Base-by-base conservation (phyloP, 2,888 invertebrate species). In the Shargacucullia verbasci region DNA sequence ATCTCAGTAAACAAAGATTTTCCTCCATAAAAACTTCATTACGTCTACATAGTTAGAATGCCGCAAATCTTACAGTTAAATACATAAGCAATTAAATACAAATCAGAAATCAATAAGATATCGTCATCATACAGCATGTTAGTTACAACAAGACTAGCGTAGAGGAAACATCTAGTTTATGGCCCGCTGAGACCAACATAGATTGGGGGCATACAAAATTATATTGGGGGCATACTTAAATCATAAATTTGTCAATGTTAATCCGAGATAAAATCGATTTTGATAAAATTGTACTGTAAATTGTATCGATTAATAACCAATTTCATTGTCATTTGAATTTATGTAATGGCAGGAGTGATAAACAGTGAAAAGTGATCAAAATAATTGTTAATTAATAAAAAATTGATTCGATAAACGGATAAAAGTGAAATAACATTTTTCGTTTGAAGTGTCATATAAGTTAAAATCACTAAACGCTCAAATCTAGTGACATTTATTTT, bases 181-280 rank as follows among this genome's bases (percentile, higher is more conserved):
- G 35, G 27, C 13, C 33, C 45, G 14, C 27, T 9, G 41, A 59
- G 52, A 59, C 38, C 14, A 25, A 33, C 15, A 27, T 34, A 10
- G 34, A n/a, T 47, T 40, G 47, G 66, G 67, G 57, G 50, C n/a
- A 56, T 53, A 48, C 50, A 20, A 29, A 33, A 27, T 15, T 34
- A 10, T 37, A 11, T 47, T 44, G 49, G 66, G 67, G 57, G 50
- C n/a, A 56, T 53, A 48, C 48, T 20, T 3, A 20, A 59, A 55
- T 47, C 48, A 60, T 55, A 65, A 75, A 55, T 58, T 37, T 47
- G 50, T 66, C 38, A 34, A 12, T 39, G 40, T 15, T 67, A 75
- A 71, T 68, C 68, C 68, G 25, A 50, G 68, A 68, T 68, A 50
- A 73, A 35, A 68, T 54, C 39, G 25, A 65, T 49, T 64, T 52